phyloP scores from a whole-genome alignment of 2,888 invertebrate species.

The Ormyrus nitidulus region DNA sequence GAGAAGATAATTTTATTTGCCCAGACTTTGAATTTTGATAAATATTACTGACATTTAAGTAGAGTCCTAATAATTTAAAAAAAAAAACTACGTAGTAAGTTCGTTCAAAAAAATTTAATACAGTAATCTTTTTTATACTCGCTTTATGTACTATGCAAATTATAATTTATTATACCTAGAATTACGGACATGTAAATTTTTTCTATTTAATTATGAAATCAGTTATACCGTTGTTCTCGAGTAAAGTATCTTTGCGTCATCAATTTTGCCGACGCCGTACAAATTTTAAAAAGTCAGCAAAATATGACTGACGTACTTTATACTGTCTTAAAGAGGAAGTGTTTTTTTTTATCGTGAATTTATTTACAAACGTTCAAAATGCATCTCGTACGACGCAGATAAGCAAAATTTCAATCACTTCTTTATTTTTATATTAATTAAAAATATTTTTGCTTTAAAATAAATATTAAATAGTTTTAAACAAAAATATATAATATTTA shows the following conservation, averaged over 20 bases:
- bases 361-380: constrained; percentile 23
- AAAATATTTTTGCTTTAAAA: too few species aligned
- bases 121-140: background rate
- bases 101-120: background rate
- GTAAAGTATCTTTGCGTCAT: constrained; percentile 23
- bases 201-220: constrained; percentile 34
- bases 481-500: too few species aligned
- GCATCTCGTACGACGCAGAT: background rate
- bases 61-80: too few species aligned
- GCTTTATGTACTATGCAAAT: too few species aligned
- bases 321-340: constrained; percentile 9
- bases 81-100: background rate
- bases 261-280: background rate
- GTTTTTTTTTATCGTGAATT: background rate
- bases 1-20: background rate
- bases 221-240: background rate
- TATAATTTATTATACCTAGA: too few species aligned
- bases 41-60: too few species aligned
- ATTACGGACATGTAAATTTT: background rate
- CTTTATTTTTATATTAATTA: too few species aligned
- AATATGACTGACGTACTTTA: constrained; percentile 16
- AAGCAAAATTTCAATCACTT: too few species aligned
- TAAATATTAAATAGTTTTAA: too few species aligned
- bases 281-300: constrained; percentile 35
- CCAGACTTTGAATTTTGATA: background rate